Evolutionary conservation across 2,113 vertebrate genomes (phyloP), one percentile per base, ranked within the genome.

Genomic region (Fukomys damarensis): DNA sequence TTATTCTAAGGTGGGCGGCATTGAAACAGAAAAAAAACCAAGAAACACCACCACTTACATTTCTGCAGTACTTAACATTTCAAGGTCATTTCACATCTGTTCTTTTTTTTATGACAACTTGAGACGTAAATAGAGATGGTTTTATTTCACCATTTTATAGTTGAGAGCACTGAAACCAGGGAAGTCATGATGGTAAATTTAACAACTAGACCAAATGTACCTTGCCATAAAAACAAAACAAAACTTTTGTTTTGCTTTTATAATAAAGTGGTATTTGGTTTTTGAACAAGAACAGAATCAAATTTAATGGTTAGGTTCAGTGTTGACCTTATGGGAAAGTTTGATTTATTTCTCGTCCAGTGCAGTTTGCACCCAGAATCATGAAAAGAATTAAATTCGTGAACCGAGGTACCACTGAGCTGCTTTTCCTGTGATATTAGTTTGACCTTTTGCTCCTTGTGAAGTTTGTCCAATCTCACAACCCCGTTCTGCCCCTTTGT

Each of bases 81-180:
- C 96, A 94, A 59, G 89, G 56, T 88, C 79, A 91, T 87, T 88
- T 82, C 91, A 95, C 49, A 72, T 56, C 66, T 22, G 22, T 83
- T 43, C 56, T 61, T 8, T 54, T 82, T 92, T 91, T 96, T 72
- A 91, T 96, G 93, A 95, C 89, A 94, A 3, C 89, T 43, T 59
- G 85, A 94, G 72, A 91, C 91, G 38, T 95, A 97, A 96, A 84
- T 91, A 96, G 56, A 89, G 82, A 43, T 38, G 35, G 28, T 93
- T 96, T 95, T 92, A 41, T 86, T 95, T 94, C 46, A 77, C 70
- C 72, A 70, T 95, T 96, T 95, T 94, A 56, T 35, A 93, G 72
- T 86, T 80, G 91, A 96, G 79, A 97, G 83, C 93, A 41, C 30
- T 86, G 59, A 95, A 93, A 65, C 52, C 80, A 87, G 83, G 86